Evolutionary conservation across 2,113 vertebrate species (phyloP).

Genomic region (Rhagologus leucostigma): DNA sequence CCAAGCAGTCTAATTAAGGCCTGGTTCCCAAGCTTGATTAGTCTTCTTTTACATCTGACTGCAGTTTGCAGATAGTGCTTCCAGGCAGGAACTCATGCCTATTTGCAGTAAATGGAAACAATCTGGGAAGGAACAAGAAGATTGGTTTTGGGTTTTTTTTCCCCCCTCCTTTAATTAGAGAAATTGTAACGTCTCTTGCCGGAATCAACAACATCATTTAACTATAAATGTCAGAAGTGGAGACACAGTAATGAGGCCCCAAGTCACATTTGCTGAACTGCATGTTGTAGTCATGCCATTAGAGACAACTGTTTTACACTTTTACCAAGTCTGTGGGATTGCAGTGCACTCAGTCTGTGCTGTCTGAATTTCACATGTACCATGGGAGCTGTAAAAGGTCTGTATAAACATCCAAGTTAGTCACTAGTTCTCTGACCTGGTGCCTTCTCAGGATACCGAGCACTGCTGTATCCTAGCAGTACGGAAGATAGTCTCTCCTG

Average conservation of each 20-base stretch:
- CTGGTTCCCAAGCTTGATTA: slow-evolving; percentile 75
- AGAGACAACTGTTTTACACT: background rate
- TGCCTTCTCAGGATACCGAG: background rate
- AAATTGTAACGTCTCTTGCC: slow-evolving; percentile 13
- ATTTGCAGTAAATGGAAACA: slow-evolving; percentile 73
- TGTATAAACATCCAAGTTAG: background rate
- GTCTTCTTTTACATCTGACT: slow-evolving; percentile 76
- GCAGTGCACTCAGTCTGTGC: background rate
- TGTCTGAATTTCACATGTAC: background rate
- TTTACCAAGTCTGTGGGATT: background rate
- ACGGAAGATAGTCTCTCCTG: background rate
- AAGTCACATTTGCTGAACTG: background rate
- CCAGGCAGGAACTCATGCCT: slow-evolving; percentile 72
- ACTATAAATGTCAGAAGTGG: slow-evolving; percentile 38
- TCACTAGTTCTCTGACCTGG: background rate
- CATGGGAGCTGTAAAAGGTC: background rate
- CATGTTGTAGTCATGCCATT: background rate
- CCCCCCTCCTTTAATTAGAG: slow-evolving; percentile 35
- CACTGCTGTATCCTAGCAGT: background rate
- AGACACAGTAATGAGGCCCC: slow-evolving; percentile 13
- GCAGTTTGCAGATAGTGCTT: slow-evolving; percentile 73
- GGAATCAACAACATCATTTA: slow-evolving; percentile 41
- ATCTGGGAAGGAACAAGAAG: slow-evolving; percentile 65
- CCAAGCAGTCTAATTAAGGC: slow-evolving; percentile 75
- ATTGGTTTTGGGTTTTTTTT: background rate